Evolutionary conservation across 1,140 invertebrate species (phyloP).

Genomic region (Chymomyza costata): DNA sequence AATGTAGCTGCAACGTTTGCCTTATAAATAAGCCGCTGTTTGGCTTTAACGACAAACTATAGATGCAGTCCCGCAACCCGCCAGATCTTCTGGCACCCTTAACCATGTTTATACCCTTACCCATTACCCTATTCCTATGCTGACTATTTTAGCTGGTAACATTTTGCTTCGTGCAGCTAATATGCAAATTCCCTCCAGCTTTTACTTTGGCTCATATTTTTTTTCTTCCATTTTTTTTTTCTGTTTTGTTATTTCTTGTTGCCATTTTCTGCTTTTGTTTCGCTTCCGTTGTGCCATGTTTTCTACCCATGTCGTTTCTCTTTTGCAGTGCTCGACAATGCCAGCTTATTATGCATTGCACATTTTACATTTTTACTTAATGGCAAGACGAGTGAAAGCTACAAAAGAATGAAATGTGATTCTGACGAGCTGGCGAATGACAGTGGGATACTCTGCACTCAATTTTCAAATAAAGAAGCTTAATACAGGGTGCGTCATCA

Average conservation of each 20-base stretch:
- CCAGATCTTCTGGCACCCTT: neutral
- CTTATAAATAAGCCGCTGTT: constrained; percentile 18
- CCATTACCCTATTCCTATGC: constrained; percentile 9
- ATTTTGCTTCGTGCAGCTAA: constrained; percentile 50
- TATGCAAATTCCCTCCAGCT: constrained; percentile 67
- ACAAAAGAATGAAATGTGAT: no score
- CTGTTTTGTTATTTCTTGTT: constrained; percentile 10
- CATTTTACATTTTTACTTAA: constrained; percentile 67
- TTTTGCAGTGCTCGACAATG: constrained; percentile 20
- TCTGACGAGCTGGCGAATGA: no score
- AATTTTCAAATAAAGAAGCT: no score
- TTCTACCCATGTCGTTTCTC: constrained; percentile 36
- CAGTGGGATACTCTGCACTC: no score
- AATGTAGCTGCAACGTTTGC: no score
- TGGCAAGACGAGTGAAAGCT: no score
- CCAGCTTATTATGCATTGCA: constrained; percentile 72
- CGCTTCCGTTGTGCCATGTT: constrained; percentile 65
- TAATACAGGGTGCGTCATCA: no score
- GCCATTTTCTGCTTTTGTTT: constrained; percentile 61
- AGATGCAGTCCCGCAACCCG: constrained; percentile 13
- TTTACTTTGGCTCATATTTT: constrained; percentile 60
- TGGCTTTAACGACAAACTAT: constrained; percentile 52
- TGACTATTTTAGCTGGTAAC: neutral
- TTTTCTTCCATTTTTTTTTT: constrained; percentile 16
- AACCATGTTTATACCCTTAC: neutral